Base-by-base conservation (phyloP, 2,888 invertebrate genomes). In the Hofmannophila pseudospretella region DNA sequence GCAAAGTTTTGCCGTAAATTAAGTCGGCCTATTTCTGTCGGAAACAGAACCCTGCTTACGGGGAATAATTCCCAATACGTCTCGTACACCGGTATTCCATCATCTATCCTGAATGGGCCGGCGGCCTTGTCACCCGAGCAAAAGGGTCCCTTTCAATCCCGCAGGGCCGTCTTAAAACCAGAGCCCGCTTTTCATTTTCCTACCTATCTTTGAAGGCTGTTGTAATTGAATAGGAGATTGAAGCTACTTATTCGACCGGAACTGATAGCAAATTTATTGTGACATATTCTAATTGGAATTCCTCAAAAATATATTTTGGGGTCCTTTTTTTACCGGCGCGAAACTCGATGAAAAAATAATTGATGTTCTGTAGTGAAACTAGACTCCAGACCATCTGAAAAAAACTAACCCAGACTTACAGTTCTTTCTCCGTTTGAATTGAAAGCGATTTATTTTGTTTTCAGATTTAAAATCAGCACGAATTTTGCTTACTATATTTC, bases 191-290 rank as follows among this genome's bases (percentile, higher is more conserved):
- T 78, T 78, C 76, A 78, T 74, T 69, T 74, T 68, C 66, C 69
- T 73, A 69, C 66, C 69, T 73, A 77, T 74, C 74, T 75, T 65
- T 65, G 61, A 63, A 53, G 47, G 45, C 48, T 59, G 50, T 59
- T 61, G 66, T 82, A 79, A 81, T 80, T 82, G 79, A 78, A 80
- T 68, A 62, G 67, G 68, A 72, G 76, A 74, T 78, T 76, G 71
- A 77, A 51, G 58, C 60, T 60, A 67, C 66, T 71, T 66, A 69
- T 61, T 74, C 72, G 58, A 54, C 58, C 65, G 77, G 74, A 82
- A 81, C 62, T 71, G 76, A 80, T 80, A 68, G 55, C 56, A 7
- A 53, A 53, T 62, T 55, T 66, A 68, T 73, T 68, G 64, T 60
- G 61, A 62, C 54, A 53, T 60, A 50, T 62, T 61, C 51, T 52